Base-by-base conservation (phyloP, 2,797 vertebrate species). In the Tinamus major region DNA sequence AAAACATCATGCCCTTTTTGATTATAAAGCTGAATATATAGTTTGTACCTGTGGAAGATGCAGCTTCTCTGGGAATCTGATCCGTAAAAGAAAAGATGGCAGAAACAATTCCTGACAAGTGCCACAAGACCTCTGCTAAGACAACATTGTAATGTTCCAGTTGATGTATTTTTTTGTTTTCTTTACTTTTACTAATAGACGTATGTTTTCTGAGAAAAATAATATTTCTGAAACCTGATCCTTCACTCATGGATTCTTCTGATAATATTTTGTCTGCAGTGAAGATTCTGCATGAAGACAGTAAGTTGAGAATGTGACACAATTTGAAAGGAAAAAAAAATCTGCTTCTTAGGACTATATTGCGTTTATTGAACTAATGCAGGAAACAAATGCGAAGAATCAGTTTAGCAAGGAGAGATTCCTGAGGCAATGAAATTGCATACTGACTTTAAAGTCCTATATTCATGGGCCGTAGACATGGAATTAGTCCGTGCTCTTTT, bases 401-500 rank as follows among this genome's bases (percentile, higher is more conserved):
- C 8, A 27, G 1, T 12, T 4, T 14, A 44, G 15, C 27, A 80
- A 71, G 13, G 26, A 75, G 17, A 76, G 35, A 55, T 9, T 2
- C 29, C 59, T 89, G 33, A 70, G 6, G 12, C 9, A 70, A 2
- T 1, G 44, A 41, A 79, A 8, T 2, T 35, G 12, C 2, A 3
- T 27, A 18, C 4, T 41, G n/a, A 41, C 4, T 46, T 8, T 70
- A 63, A 84, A 68, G 8, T 11, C 8, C 2, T 24, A 1, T 69
- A 51, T 87, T 63, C 19, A 37, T 33, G 11, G 13, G 4, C 42
- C 8, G 6, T 42, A 35, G 26, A 65, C 3, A 27, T 31, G 3
- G 3, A 0, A 3, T 37, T 24, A 4, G 1, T 21, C 13, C 20
- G 44, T 21, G n/a, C 4, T 17, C 2, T 26, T 62, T 79, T 62